Evolutionary conservation across 2,113 vertebrate genomes (phyloP).

Genomic region (Aviceda subcristata): DNA sequence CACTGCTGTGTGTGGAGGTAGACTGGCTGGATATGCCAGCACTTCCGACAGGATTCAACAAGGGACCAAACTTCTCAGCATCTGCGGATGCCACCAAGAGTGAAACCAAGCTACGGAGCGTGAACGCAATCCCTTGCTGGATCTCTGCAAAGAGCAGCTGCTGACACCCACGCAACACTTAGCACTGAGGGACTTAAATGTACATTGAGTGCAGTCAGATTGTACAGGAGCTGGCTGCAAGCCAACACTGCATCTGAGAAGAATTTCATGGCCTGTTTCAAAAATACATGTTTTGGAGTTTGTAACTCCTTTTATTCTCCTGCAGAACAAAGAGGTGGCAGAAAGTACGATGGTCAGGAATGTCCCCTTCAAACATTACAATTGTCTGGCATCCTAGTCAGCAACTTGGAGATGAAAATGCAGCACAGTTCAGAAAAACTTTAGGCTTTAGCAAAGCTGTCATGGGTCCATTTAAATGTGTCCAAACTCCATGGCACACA

Average conservation of each 20-base stretch:
- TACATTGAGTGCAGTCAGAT: neutral
- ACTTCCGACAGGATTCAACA: rapidly evolving
- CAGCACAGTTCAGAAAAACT: neutral
- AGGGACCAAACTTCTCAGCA: neutral
- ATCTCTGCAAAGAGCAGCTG: conserved; percentile 22
- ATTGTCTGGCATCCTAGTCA: neutral
- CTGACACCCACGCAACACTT: neutral
- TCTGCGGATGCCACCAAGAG: neutral
- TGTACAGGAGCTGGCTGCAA: neutral
- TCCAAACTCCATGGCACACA: neutral
- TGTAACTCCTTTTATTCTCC: neutral
- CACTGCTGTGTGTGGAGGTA: neutral
- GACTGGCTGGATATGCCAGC: neutral
- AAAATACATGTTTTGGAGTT: neutral
- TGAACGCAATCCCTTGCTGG: neutral
- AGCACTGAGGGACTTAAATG: neutral
- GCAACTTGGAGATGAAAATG: neutral
- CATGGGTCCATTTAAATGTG: neutral
- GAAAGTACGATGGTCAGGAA: neutral
- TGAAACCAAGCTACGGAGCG: rapidly evolving
- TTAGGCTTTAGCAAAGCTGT: neutral
- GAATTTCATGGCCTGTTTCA: neutral
- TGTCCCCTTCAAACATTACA: neutral
- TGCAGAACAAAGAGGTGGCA: neutral
- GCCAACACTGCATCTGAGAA: neutral